phyloP scores from a whole-genome alignment of 2,797 vertebrate species.

The Schizothorax lantsangensis region DNA sequence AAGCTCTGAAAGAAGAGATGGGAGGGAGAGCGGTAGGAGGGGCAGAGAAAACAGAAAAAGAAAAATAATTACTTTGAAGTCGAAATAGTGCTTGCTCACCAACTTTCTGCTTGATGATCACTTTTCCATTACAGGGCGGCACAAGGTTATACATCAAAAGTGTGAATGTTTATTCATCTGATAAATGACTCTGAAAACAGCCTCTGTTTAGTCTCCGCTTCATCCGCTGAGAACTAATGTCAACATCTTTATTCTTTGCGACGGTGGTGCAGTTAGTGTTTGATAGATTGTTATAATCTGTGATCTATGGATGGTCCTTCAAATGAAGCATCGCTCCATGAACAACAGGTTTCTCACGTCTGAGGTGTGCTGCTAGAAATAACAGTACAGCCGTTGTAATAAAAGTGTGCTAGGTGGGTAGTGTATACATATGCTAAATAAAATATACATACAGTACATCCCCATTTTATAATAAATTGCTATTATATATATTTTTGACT shows the following conservation, averaged over 20 bases:
- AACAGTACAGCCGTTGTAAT: not conserved
- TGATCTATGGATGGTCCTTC: conserved; percentile 34
- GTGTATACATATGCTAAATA: not conserved
- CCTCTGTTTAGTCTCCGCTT: conserved; percentile 22
- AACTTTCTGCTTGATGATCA: conserved; percentile 28
- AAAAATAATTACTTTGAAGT: conserved; percentile 6
- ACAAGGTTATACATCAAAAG: conserved; percentile 36
- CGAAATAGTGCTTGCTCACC: not conserved
- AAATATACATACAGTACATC: not conserved
- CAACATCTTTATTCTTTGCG: conserved; percentile 32
- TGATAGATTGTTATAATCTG: conserved; percentile 31
- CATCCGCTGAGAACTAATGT: conserved; percentile 36
- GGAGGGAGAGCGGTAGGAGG: not conserved
- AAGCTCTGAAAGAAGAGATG: conserved; percentile 35
- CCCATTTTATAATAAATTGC: not conserved
- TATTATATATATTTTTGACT: not conserved
- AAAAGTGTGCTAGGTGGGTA: not conserved
- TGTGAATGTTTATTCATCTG: conserved; percentile 28
- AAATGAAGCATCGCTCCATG: conserved; percentile 13
- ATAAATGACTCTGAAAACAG: conserved; percentile 23
- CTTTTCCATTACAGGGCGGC: conserved; percentile 26
- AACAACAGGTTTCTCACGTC: conserved; percentile 1
- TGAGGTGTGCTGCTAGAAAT: not conserved
- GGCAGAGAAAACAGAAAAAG: conserved; percentile 21
- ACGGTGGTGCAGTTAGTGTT: conserved; percentile 20